These are phyloP conservation scores for Leiothrix lutea DNA, from an alignment of 2,113 vertebrate genomes.

Conservation along the genomic window DNA sequence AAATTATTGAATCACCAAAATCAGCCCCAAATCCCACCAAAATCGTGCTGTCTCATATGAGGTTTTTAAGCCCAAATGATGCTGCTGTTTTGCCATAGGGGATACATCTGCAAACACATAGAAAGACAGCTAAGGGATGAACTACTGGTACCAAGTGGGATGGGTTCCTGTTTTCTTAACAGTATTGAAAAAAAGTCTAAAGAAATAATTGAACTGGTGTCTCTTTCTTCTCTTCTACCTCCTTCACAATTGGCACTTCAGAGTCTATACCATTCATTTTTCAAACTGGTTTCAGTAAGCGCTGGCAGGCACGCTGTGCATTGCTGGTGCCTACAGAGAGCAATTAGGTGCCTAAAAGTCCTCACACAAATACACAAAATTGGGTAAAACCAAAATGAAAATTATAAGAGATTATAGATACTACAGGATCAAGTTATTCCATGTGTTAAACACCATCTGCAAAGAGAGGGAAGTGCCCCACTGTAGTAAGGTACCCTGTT, in stretches of 20 bases:
- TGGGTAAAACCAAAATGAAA: not conserved
- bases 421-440: not conserved
- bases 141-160: not conserved
- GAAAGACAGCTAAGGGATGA: not conserved
- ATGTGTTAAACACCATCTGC: not conserved
- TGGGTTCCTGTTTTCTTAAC: not conserved
- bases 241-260: not conserved
- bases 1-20: not conserved
- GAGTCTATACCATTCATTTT: not conserved
- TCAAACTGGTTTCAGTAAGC: not conserved
- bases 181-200: not conserved
- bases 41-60: not conserved
- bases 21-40: not conserved
- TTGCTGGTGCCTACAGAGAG: too few species aligned
- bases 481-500: rapidly evolving
- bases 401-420: not conserved
- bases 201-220: not conserved
- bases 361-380: not conserved
- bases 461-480: not conserved
- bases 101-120: not conserved
- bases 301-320: rapidly evolving
- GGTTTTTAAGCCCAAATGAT: not conserved
- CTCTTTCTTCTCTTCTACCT: not conserved
- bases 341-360: not conserved
- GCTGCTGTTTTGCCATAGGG: not conserved